Evolutionary conservation across 2,888 invertebrate genomes (phyloP).

Genomic region (Rhabditophanes sp.): DNA sequence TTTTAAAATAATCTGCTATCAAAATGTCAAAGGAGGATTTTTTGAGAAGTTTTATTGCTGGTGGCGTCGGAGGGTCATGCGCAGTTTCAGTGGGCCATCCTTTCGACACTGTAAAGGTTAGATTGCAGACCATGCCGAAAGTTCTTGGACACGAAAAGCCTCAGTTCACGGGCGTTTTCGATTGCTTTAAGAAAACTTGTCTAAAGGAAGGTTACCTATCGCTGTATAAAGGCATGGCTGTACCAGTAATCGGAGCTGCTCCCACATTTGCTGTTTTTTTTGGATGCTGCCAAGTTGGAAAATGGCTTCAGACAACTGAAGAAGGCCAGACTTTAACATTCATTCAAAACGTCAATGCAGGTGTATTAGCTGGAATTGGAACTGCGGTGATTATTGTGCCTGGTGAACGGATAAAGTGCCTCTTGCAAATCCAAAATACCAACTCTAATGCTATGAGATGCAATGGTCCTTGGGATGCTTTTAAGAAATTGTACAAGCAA

Average conservation of each 20-base stretch:
- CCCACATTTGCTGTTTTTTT: constrained; percentile 97
- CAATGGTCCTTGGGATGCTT: constrained; percentile 76
- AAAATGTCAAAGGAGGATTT: constrained; percentile 54
- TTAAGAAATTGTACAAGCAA: constrained; percentile 66
- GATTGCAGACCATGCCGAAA: constrained; percentile 61
- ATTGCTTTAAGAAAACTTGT: constrained; percentile 78
- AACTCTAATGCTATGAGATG: constrained; percentile 53
- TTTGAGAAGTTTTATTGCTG: constrained; percentile 79
- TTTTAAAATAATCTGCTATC: no score
- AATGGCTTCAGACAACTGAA: constrained; percentile 59
- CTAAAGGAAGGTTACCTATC: constrained; percentile 57
- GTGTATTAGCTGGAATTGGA: constrained; percentile 90
- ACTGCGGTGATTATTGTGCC: constrained; percentile 94
- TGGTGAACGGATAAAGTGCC: constrained; percentile 92
- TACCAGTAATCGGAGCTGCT: constrained; percentile 86
- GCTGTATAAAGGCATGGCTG: constrained; percentile 61
- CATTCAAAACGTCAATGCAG: constrained; percentile 71
- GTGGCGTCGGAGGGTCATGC: constrained; percentile 59
- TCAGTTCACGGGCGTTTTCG: constrained; percentile 71
- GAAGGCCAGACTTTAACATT: constrained; percentile 52
- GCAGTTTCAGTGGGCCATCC: constrained; percentile 85
- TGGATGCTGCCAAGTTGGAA: constrained; percentile 85
- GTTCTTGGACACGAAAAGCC: constrained; percentile 62
- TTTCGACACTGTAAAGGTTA: constrained; percentile 64
- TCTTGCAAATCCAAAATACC: constrained; percentile 57